Conservation (phyloP, 2,888 invertebrate species). For the Crocallis elinguaria region DNA sequence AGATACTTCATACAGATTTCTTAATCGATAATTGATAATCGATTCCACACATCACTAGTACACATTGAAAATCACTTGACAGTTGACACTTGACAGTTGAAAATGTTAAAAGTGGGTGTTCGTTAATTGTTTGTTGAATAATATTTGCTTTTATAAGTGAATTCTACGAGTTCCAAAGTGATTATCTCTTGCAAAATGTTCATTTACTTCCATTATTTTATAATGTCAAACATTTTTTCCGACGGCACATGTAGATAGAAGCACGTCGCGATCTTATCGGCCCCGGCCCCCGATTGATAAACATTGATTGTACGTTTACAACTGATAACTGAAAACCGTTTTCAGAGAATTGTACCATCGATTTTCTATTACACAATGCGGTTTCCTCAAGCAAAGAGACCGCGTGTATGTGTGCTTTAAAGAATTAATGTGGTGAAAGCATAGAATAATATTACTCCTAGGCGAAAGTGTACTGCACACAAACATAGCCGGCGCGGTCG, state of each 20-base stretch:
- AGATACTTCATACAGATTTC: no score
- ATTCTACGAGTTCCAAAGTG: no score
- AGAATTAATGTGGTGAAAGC: constrained; percentile 46
- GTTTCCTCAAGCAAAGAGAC: constrained; percentile 37
- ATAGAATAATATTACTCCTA: no score
- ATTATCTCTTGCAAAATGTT: not conserved
- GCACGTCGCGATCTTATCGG: constrained; percentile 10
- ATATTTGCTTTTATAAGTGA: no score
- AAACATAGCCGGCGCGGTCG: constrained; percentile 23
- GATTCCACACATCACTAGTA: no score
- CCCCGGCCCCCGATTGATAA: constrained; percentile 16
- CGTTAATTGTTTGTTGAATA: no score
- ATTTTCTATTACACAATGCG: constrained; percentile 56
- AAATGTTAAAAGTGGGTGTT: no score
- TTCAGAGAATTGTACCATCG: constrained; percentile 20
- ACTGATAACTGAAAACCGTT: constrained; percentile 8
- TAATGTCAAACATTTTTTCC: no score
- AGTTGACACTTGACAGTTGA: no score
- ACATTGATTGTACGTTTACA: constrained; percentile 9
- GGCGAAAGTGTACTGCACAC: constrained; percentile 41
- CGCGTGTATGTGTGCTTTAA: constrained; percentile 40
- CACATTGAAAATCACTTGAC: no score
- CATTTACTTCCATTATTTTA: not conserved
- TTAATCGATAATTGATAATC: no score
- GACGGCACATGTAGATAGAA: no score